Base-by-base conservation (phyloP, 2,797 vertebrate species). In the Thamnophis elegans region DNA sequence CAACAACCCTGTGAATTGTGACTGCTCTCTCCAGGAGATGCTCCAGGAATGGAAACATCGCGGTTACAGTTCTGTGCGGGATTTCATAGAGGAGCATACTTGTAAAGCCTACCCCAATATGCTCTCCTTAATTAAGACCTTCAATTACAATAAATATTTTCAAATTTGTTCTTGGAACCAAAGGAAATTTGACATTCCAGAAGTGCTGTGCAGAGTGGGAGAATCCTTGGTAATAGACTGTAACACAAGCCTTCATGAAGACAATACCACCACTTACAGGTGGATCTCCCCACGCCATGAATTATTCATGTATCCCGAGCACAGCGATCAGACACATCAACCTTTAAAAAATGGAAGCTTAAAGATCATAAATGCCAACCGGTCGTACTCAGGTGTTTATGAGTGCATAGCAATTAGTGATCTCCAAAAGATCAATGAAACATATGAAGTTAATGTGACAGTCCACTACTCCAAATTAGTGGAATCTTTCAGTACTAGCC, bases 401-500 rank as follows among this genome's bases (percentile, higher is more conserved):
- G 97, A 98, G 96, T 99, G 99, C 94, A 97, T 99, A 97, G 98
- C 98, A 0, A 95, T 96, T 2, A 98, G 98, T 94, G 95, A 96
- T 92, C 97, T 93, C 90, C 97, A 87, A 88, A 98, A 94, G 47
- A 98, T 97, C 92, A 99, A 98, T 20, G 98, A 98, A 93, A 98
- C 98, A 0, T 96, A 96, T 0, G 98, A 99, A 95, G 97, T 99
- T 91, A 99, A 99, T 0, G 97, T 99, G 92, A 99, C 98, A 0
- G 98, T 99, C 91, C 93, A 96, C 22, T 91, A 78, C 47, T 95
- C 94, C 0, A 95, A 58, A 1, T 95, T 91, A 0, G 94, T 94
- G 0, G 98, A 99, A 92, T 93, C 98, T 25, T 99, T 99, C 97
- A 99, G 98, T 97, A 99, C 99, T 0, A 98, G 98, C 9, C 98